Conservation (phyloP, 2,113 vertebrate genomes). For the Ailuropoda melanoleuca region DNA sequence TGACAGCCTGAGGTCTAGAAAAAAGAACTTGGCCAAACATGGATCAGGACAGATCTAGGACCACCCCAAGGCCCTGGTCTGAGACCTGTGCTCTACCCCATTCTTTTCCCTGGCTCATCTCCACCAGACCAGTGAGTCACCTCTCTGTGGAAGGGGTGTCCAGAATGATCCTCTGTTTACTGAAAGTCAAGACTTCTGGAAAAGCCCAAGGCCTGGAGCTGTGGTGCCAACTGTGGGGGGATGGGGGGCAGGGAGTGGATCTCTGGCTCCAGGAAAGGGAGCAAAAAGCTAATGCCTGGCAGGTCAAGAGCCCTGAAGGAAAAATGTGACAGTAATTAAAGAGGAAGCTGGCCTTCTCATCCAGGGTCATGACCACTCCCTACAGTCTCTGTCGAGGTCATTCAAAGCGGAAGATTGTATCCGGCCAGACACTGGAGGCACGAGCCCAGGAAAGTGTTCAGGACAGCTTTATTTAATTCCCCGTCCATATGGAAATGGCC, state of each 20-base stretch:
- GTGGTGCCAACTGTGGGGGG: background rate
- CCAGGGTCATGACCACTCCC: constrained; percentile 59
- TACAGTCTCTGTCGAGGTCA: constrained; percentile 67
- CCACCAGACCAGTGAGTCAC: background rate
- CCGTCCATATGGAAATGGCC: constrained; percentile 76
- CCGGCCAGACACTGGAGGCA: constrained; percentile 49
- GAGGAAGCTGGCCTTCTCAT: constrained; percentile 52
- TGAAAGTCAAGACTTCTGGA: constrained; percentile 23
- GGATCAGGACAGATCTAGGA: background rate
- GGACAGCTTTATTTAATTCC: constrained; percentile 80
- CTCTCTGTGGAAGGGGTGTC: background rate
- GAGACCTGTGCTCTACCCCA: rapidly evolving
- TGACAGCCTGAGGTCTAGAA: background rate
- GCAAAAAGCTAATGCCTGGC: constrained; percentile 57
- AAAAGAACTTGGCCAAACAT: background rate
- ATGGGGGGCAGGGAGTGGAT: background rate
- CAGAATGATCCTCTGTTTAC: background rate
- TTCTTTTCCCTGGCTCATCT: background rate
- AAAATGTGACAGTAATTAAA: constrained; percentile 76
- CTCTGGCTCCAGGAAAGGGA: constrained; percentile 63
- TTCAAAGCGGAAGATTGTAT: constrained; percentile 68
- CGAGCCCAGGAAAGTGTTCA: constrained; percentile 73
- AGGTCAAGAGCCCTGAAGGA: constrained; percentile 66
- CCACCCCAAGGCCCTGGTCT: background rate
- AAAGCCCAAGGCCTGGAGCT: background rate